Evolutionary conservation across 2,888 invertebrate genomes (phyloP).

Genomic region (Malthinus seriepunctatus): DNA sequence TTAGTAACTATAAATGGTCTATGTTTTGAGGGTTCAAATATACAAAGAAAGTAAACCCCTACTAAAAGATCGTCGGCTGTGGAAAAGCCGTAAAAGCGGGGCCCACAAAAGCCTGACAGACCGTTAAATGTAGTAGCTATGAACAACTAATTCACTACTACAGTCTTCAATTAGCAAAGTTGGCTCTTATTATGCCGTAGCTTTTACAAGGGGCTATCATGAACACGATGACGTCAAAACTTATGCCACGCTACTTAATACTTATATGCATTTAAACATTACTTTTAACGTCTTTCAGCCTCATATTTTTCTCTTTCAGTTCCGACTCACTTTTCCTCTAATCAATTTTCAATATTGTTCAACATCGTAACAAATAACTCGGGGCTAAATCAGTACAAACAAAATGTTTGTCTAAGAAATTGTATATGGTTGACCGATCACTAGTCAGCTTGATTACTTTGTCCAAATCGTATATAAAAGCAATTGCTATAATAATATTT

Average conservation of each 20-base stretch:
- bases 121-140: constrained; percentile 51
- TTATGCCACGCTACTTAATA: constrained; percentile 42
- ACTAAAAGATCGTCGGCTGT: constrained; percentile 29
- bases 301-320: neutral
- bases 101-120: constrained; percentile 35
- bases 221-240: no score
- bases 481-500: constrained; percentile 21
- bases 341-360: constrained; percentile 19
- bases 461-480: constrained; percentile 5
- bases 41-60: constrained; percentile 23
- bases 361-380: constrained; percentile 19
- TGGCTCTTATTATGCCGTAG: constrained; percentile 43
- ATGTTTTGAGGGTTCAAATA: constrained; percentile 9
- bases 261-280: constrained; percentile 40
- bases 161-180: constrained; percentile 55
- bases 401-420: constrained; percentile 26
- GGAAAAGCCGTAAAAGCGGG: constrained; percentile 36
- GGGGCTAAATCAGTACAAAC: constrained; percentile 21
- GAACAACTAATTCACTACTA: constrained; percentile 54
- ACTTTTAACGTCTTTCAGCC: constrained; percentile 24
- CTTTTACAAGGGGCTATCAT: constrained; percentile 35
- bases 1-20: constrained; percentile 2
- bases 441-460: constrained; percentile 19
- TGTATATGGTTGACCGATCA: constrained; percentile 22
- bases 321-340: constrained; percentile 7